phyloP scores from a whole-genome alignment of 2,113 vertebrate genomes.

The Carassius carassius region DNA sequence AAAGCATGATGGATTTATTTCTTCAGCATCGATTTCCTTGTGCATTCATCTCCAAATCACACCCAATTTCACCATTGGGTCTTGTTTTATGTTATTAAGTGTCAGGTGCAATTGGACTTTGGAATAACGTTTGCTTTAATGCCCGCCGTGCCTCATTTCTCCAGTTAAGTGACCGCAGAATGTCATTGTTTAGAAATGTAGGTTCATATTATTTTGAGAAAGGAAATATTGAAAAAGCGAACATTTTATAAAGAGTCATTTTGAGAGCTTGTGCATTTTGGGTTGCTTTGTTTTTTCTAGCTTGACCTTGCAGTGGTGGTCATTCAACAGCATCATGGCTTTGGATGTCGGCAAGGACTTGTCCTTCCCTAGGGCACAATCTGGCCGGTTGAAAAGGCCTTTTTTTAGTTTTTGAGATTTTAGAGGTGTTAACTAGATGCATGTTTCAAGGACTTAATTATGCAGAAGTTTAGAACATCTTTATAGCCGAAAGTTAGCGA shows the following conservation, averaged over 20 bases:
- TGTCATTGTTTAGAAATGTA: slow-evolving; percentile 21
- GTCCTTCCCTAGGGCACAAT: background rate
- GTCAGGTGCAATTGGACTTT: slow-evolving; percentile 32
- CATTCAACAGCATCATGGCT: background rate
- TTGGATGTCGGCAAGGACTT: background rate
- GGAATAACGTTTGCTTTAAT: slow-evolving; percentile 38
- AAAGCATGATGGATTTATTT: slow-evolving; percentile 40
- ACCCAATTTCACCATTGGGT: slow-evolving; percentile 25
- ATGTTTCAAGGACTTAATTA: slow-evolving; percentile 36
- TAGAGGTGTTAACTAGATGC: slow-evolving; percentile 38
- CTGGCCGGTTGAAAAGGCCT: no score
- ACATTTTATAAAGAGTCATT: slow-evolving; percentile 17
- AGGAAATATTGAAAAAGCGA: background rate
- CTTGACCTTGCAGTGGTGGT: background rate
- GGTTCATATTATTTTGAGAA: background rate
- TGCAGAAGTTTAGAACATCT: slow-evolving; percentile 30
- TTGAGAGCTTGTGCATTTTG: background rate
- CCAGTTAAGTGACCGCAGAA: background rate
- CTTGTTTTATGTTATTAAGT: slow-evolving; percentile 33
- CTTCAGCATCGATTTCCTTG: slow-evolving; percentile 24
- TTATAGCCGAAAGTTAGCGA: slow-evolving; percentile 39
- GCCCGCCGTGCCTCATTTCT: slow-evolving; percentile 31
- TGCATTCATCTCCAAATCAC: slow-evolving; percentile 20
- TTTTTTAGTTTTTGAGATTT: background rate
- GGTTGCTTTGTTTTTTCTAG: slow-evolving; percentile 7